Base-by-base conservation (phyloP, 1,140 invertebrate genomes). In the Drosophila yakuba region DNA sequence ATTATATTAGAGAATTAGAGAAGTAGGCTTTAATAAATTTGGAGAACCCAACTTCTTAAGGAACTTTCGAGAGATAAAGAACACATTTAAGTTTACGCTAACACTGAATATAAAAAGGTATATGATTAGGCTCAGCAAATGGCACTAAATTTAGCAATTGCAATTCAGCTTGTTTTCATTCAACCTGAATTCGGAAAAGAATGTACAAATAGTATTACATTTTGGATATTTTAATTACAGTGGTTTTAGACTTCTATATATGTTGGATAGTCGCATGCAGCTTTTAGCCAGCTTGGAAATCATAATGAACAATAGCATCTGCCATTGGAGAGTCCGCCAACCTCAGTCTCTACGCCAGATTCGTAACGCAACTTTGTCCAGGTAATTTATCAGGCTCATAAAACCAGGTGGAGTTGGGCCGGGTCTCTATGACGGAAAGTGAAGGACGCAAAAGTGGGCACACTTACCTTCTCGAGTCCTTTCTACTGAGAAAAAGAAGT, bases 241-340 rank as follows among this genome's bases (percentile, higher is more conserved):
- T 63, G 35, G 43, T 50, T 48, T 25, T 2, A 50, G 50, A 35
- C 25, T 35, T 50, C 8, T 43, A 35, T 43, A 43, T 50, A 28
- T 11, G 4, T 11, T 50, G n/a, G 25, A 1, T 25, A 32, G 47
- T 64, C 44, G 14, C 17, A 14, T 41, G 45, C 63, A 35, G 44
- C 41, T 50, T 43, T 41, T 25, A 28, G 17, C n/a, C 38, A 43
- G 38, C 25, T 14, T 20, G 35, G 64, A 28, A 66, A 62, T 32
- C 32, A 32, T 32, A 54, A 78, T 86, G 80, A 86, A 81, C 86
- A 86, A 85, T 81, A 81, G 81, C 82, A 82, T 82, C 82, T 82
- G 78, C 75, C 79, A 86, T 71, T 23, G 8, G 69, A 67, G 25
- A 61, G 82, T 86, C 68, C 60, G 63, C 20, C 41, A 36, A 32